phyloP scores from a whole-genome alignment of 1,140 invertebrate species.

The Halictus rubicundus region DNA sequence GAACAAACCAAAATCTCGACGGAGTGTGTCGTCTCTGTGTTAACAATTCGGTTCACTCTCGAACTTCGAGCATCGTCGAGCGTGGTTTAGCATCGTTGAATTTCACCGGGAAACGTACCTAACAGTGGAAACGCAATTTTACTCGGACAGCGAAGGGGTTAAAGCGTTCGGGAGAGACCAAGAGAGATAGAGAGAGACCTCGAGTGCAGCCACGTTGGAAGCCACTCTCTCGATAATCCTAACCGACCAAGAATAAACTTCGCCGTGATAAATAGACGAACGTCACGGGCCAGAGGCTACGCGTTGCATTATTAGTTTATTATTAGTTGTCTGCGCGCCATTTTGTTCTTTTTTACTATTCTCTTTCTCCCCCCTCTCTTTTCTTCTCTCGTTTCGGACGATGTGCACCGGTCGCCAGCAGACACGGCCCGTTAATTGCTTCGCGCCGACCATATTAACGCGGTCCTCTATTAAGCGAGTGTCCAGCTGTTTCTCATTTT shows the following conservation, averaged over 20 bases:
- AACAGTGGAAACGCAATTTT: no score
- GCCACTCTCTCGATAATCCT: neutral
- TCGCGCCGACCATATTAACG: slow-evolving; percentile 26
- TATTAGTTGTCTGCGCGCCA: slow-evolving; percentile 33
- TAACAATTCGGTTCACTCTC: no score
- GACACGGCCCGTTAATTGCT: slow-evolving; percentile 36
- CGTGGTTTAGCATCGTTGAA: no score
- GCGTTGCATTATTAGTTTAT: slow-evolving; percentile 47
- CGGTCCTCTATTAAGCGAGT: slow-evolving; percentile 4
- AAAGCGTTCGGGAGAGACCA: no score
- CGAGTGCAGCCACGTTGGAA: neutral
- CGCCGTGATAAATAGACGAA: neutral
- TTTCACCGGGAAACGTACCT: no score
- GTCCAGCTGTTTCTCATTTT: neutral
- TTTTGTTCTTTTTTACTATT: slow-evolving; percentile 1
- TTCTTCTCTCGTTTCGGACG: neutral
- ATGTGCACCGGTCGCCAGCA: slow-evolving; percentile 4
- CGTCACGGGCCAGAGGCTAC: neutral
- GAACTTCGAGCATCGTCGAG: no score
- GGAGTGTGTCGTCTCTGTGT: no score
- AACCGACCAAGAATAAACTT: slow-evolving; percentile 19
- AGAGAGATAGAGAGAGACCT: neutral
- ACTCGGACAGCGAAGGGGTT: no score
- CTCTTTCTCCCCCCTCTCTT: no score
- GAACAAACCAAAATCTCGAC: no score